Percentiles rank a stretch among this genome's conserved stretches.
These are phyloP conservation scores for Laupala kohalensis DNA, from an alignment of 1,140 invertebrate species.

Conservation along the genomic window DNA sequence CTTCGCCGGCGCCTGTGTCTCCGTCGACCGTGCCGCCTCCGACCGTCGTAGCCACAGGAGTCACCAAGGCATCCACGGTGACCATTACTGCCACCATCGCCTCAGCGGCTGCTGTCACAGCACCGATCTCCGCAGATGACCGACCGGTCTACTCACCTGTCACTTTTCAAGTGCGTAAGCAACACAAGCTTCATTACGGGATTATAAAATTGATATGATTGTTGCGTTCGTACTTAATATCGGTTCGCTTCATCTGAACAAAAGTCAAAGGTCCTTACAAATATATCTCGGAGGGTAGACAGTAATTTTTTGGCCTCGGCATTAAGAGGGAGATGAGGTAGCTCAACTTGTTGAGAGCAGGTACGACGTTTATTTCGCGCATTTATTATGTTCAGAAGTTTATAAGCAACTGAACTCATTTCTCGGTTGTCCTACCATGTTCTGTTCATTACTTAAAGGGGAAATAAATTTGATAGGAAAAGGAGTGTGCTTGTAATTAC, in stretches of 20 bases:
- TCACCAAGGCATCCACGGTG: background rate
- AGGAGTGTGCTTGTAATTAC: too few relatives aligned
- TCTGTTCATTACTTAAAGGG: too few relatives aligned
- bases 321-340: background rate
- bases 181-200: constrained; percentile 55
- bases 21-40: constrained; percentile 23
- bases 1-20: too few relatives aligned
- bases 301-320: constrained; percentile 22
- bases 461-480: too few relatives aligned
- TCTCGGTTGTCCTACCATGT: too few relatives aligned
- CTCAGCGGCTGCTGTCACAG: background rate
- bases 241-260: too few relatives aligned
- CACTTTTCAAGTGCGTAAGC: constrained; percentile 66
- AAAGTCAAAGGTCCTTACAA: too few relatives aligned
- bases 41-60: constrained; percentile 28
- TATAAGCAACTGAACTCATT: too few relatives aligned
- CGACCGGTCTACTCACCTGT: constrained; percentile 63
- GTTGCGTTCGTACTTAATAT: constrained; percentile 21
- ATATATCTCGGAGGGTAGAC: background rate
- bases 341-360: constrained; percentile 23
- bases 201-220: constrained; percentile 27
- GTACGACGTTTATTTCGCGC: too few relatives aligned
- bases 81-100: background rate
- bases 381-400: too few relatives aligned
- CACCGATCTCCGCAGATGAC: constrained; percentile 32